Evolutionary conservation across 1,140 invertebrate species (phyloP).

Genomic region (Ceratina australensis): DNA sequence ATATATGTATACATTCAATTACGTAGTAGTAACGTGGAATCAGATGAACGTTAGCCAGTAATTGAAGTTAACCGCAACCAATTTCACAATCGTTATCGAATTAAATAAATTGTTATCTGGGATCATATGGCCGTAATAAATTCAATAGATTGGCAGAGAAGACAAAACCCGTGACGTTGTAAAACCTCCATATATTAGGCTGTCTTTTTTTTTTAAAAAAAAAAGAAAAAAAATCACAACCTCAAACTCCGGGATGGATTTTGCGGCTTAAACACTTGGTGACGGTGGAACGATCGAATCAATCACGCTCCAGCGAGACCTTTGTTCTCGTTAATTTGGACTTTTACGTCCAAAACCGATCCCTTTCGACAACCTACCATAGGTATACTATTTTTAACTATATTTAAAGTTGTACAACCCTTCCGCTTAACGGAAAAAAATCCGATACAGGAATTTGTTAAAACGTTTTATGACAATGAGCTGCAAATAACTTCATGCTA

Average conservation of each 20-base stretch:
- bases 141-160: slow-evolving; percentile 37
- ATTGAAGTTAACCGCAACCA: slow-evolving; percentile 9
- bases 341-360: slow-evolving; percentile 31
- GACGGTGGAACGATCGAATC: slow-evolving; percentile 56
- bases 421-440: slow-evolving; percentile 11
- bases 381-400: background rate
- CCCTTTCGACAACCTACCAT: slow-evolving; percentile 24
- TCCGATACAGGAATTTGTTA: slow-evolving; percentile 2
- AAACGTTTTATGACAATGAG: background rate
- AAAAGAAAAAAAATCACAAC: slow-evolving; percentile 49
- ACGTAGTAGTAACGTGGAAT: background rate
- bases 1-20: too few species aligned
- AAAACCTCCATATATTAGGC: slow-evolving; percentile 36
- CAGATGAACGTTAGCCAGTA: slow-evolving; percentile 6
- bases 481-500: too few species aligned
- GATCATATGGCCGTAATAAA: slow-evolving; percentile 34
- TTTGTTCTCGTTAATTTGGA: slow-evolving; percentile 56
- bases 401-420: slow-evolving; percentile 20
- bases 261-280: slow-evolving; percentile 54
- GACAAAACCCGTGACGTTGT: background rate
- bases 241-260: slow-evolving; percentile 46
- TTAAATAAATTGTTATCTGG: slow-evolving; percentile 34
- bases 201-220: slow-evolving; percentile 41
- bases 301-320: slow-evolving; percentile 54
- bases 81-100: slow-evolving; percentile 21